Base-by-base conservation (phyloP, 2,797 vertebrate species). In the Tapera naevia region DNA sequence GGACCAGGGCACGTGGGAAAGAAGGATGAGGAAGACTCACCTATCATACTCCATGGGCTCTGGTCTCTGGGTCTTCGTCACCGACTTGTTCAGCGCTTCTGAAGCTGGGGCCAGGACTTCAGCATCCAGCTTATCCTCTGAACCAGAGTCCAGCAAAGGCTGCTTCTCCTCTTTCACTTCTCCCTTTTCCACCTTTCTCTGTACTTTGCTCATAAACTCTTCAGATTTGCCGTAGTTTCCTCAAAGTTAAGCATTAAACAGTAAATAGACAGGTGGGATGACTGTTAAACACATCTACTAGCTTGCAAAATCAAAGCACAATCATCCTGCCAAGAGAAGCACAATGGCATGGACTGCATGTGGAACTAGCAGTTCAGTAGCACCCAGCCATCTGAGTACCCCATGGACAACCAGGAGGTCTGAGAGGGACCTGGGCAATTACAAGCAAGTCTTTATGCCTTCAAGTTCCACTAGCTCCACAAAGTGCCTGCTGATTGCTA, bases 221-320 rank as follows among this genome's bases (percentile, higher is more conserved):
- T 98, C 97, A 8, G 96, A 98, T 96, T 99, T 99, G 33, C 99
- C 99, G 75, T 97, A 98, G 94, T 99, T 99, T 72, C 99, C 99
- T 99, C 82, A 51, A 88, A 95, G 46, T 82, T 56, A 61, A 83
- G 69, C 60, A 71, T 85, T 60, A 51, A 82, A 69, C 45, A 70
- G 41, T 30, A 54, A 75, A 67, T 41, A 91, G 27, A 3, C 58
- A 56, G 85, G 56, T 27, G 17, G 14, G 30, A 57, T 69, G 53
- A 51, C 45, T 39, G 16, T 37, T 53, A 86, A 82, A 76, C 1
- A 48, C 28, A 7, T 46, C 85, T 80, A 30, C 41, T 60, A 18
- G 62, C 50, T 72, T 53, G 50, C 61, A 71, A 54, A 86, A 79
- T 17, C 61, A 74, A 39, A 50, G 17, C 9, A 37, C 19, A 65